Base-by-base conservation (phyloP, 2,888 invertebrate species). In the Papilio elwesi region DNA sequence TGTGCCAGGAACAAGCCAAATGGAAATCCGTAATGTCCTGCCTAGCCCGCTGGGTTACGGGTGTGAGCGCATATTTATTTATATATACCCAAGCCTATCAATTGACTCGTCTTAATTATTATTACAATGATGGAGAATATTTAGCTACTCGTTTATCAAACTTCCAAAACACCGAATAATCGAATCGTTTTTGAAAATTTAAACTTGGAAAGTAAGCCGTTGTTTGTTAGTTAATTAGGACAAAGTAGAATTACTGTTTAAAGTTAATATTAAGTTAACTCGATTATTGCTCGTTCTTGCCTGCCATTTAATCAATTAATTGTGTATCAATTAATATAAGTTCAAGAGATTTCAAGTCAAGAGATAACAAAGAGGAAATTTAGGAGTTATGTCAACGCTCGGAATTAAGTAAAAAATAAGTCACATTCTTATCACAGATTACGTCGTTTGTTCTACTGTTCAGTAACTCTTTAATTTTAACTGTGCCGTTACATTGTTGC, bases 261-360 rank as follows among this genome's bases (percentile, higher is more conserved):
- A 68, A 57, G 59, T 68, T 68, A 59, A 68, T 8, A 13, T 36
- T n/a, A n/a, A 68, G 48, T 68, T 49, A 68, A 48, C 57, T 57
- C 49, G 57, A 57, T 68, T 68, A 59, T 59, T 59, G 68, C 57
- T 68, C 57, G 57, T 26, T 68, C 68, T 59, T 57, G 16, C 57
- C 55, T 15, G 47, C 55, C 55, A 57, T 57, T 57, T 26, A 57
- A 57, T 57, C 36, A 57, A 57, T 12, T 57, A 57, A 36, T 36
- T 57, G 57, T 55, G 55, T 57, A 57, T 36, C 13, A 57, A 57
- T 57, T 57, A 57, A 57, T n/a, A 38, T 13, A 8, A 57, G 36
- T 36, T 57, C 13, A 57, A n/a, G 26, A 57, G 36, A 57, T 57
- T 57, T 57, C 13, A 38, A 57, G 7, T 38, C 13, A 57, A 57